Percentiles rank a stretch among this genome's conserved stretches.
Evolutionary conservation across 2,113 vertebrate genomes (phyloP).

Genomic region (Sarotherodon lohbergeri): DNA sequence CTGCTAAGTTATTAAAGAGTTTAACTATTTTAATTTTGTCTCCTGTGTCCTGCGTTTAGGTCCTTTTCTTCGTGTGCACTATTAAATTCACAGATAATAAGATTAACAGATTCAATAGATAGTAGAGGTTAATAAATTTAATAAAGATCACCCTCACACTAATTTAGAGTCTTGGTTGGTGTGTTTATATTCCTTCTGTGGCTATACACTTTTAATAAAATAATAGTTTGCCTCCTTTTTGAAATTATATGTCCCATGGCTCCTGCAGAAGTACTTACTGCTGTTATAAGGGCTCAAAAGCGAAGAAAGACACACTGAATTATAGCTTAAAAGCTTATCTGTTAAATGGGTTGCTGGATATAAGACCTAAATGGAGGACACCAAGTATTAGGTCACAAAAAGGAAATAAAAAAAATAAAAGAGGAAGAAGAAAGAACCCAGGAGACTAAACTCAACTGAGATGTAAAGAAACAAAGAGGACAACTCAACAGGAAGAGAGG

Average conservation of each 20-base stretch:
- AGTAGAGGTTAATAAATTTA: neutral
- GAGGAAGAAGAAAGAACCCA: neutral
- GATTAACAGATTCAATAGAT: neutral
- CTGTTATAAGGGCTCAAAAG: neutral
- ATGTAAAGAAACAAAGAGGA: neutral
- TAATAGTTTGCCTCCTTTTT: neutral
- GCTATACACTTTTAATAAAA: neutral
- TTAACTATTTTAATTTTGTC: rapidly evolving
- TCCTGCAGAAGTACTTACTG: neutral
- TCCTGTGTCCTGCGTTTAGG: neutral
- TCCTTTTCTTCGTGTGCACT: neutral
- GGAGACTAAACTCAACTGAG: neutral
- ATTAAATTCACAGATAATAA: rapidly evolving
- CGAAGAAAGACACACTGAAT: neutral
- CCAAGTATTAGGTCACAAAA: neutral
- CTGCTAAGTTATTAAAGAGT: neutral
- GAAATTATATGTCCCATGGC: neutral
- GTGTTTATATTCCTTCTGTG: neutral
- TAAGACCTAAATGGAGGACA: neutral
- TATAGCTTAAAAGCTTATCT: neutral
- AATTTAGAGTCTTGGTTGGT: neutral
- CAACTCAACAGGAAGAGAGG: neutral
- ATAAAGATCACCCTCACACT: neutral
- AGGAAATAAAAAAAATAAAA: neutral
- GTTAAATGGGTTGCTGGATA: neutral